These are phyloP conservation scores for Ovis canadensis DNA, from an alignment of 2,113 vertebrate species.

Conservation along the genomic window DNA sequence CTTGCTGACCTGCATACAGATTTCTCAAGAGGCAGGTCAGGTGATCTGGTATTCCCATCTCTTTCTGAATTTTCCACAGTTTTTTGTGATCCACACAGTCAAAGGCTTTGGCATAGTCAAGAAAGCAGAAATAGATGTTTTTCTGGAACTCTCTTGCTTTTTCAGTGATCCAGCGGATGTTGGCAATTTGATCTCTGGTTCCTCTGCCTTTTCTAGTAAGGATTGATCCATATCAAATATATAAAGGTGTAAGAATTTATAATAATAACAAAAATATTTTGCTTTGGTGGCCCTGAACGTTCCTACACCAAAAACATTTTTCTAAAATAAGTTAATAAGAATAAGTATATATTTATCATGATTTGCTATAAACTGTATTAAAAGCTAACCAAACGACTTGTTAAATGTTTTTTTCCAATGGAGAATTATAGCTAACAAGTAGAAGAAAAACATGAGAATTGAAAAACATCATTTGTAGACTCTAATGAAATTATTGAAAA, in stretches of 20 bases:
- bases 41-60: too few relatives aligned
- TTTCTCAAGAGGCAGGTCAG: too few relatives aligned
- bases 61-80: too few relatives aligned
- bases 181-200: too few relatives aligned
- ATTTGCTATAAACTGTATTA: not conserved
- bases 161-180: fast-evolving
- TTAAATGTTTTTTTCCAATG: not conserved
- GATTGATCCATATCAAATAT: not conserved
- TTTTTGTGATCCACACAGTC: too few relatives aligned
- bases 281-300: fast-evolving
- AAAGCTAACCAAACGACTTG: not conserved
- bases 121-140: too few relatives aligned
- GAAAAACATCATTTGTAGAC: not conserved
- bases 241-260: not conserved
- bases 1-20: too few relatives aligned
- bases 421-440: not conserved
- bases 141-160: too few relatives aligned
- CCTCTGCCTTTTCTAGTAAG: not conserved
- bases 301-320: not conserved
- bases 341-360: not conserved
- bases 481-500: not conserved
- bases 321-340: not conserved
- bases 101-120: too few relatives aligned
- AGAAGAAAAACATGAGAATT: not conserved
- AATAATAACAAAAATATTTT: not conserved